Conservation (phyloP, 2,113 vertebrate genomes). For the Ginglymostoma cirratum region DNA sequence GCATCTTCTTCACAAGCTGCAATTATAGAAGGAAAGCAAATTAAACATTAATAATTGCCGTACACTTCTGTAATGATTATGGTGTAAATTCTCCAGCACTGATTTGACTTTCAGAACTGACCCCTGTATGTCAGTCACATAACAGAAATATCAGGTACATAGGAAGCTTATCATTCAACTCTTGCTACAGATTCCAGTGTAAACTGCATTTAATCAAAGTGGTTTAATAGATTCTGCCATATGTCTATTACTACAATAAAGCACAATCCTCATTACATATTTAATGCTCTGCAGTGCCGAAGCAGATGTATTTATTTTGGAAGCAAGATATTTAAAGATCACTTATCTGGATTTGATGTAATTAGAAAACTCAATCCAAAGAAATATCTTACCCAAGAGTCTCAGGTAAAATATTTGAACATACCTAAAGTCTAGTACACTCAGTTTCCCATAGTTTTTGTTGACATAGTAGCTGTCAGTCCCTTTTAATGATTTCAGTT, state of each 20-base stretch:
- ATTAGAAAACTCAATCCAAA: background rate
- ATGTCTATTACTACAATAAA: background rate
- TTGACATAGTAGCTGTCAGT: background rate
- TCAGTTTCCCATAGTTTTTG: background rate
- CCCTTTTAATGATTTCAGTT: background rate
- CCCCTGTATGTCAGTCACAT: background rate
- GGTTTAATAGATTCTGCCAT: background rate
- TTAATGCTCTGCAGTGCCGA: background rate
- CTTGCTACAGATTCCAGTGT: background rate
- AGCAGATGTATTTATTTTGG: background rate
- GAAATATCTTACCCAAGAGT: background rate
- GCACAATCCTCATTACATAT: background rate
- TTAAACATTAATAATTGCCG: background rate
- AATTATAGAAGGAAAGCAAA: slow-evolving; percentile 39
- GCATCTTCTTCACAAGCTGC: slow-evolving; percentile 63
- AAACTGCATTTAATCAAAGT: background rate
- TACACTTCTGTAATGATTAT: background rate
- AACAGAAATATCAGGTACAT: background rate
- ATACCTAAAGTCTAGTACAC: background rate
- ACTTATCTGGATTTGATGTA: background rate
- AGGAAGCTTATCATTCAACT: background rate
- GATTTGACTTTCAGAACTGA: background rate
- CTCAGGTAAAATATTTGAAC: background rate
- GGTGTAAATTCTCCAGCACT: background rate
- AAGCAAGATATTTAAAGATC: background rate